Evolutionary conservation across 2,888 invertebrate species (phyloP), one percentile per base, ranked within the genome.

Genomic region (Cosmia pyralina): DNA sequence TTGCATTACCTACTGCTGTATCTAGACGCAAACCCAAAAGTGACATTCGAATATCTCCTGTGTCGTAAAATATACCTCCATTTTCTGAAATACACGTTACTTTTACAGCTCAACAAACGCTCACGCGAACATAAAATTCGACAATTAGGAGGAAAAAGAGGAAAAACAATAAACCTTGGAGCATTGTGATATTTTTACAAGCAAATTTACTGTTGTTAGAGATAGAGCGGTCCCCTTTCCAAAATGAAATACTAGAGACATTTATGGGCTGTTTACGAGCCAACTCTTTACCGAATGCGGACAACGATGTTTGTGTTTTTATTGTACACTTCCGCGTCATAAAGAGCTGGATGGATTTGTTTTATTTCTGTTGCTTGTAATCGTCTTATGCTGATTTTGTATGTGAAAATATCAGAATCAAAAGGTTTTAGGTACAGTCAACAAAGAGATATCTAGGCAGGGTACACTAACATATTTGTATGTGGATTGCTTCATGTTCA

Each of bases 221-320:
- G 67, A 88, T 79, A 82, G 79, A 84, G 78, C 77, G 82, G 82
- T 87, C 84, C 88, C 89, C 89, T 86, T 78, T 81, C 82, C 79
- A 83, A 89, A 88, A 88, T 91, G 91, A 93, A 90, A 92, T 90
- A 91, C 89, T 90, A 88, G 89, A 89, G 89, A 90, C 87, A 86
- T 92, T 93, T 93, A 94, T 92, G 90, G 89, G 90, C 92, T 92
- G 94, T 93, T 94, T 93, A 94, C 91, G 93, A 92, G 89, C 86
- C 87, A 92, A 92, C 92, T 93, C 93, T 92, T 92, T 92, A 90
- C 90, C 84, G 82, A 89, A 88, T 84, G 82, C 82, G 86, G 87
- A 89, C 90, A 90, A 90, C 90, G 85, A 86, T 91, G 87, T 89
- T 90, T 90, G 87, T 90, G 84, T 90, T 90, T 88, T 89, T 90